Conservation (phyloP, 2,888 invertebrate genomes). For the Tupiocoris notatus region DNA sequence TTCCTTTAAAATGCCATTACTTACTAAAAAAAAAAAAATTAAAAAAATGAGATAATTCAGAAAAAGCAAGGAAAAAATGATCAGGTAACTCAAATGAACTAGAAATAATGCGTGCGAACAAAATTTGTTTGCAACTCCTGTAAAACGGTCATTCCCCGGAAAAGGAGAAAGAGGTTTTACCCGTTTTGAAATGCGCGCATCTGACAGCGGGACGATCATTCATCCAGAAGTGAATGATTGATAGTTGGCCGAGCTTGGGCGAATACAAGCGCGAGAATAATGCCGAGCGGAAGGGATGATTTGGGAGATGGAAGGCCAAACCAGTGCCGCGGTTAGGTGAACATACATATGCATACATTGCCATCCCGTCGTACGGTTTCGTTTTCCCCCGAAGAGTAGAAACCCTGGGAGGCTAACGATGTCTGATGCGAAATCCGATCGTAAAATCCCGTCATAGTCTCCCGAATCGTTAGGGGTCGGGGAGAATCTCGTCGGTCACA, state of each 20-base stretch:
- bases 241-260: conserved; percentile 1
- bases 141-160: too few species aligned
- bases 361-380: conserved; percentile 3
- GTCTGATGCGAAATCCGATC: conserved; percentile 27
- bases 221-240: conserved; percentile 28
- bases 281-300: background rate
- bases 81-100: too few species aligned
- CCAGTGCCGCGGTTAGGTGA: background rate
- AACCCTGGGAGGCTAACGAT: conserved; percentile 26
- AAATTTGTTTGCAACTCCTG: too few species aligned
- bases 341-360: conserved; percentile 33
- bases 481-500: conserved; percentile 30
- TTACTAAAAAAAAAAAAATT: too few species aligned
- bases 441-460: conserved; percentile 19
- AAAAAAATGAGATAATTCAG: too few species aligned
- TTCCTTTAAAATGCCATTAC: too few species aligned
- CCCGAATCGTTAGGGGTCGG: background rate
- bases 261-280: background rate
- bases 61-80: too few species aligned
- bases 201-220: conserved; percentile 4
- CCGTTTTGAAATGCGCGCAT: background rate
- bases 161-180: background rate
- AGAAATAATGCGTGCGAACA: too few species aligned
- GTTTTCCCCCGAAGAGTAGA: background rate
- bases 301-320: background rate